These are phyloP conservation scores for Germaria angustata DNA, from an alignment of 2,888 invertebrate species.

Conservation along the genomic window DNA sequence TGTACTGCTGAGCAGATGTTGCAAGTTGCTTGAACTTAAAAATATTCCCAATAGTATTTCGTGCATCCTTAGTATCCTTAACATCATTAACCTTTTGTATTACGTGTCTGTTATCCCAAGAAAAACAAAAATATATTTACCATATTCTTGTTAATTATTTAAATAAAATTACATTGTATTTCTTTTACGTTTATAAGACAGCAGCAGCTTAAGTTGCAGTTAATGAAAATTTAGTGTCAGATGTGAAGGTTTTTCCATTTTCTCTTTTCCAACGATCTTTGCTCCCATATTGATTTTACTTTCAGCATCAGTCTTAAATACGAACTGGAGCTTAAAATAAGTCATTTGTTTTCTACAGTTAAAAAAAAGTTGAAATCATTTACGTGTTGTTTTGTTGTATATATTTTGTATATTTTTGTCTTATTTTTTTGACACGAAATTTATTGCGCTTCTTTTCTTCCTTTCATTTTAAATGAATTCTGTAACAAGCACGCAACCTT, in stretches of 20 bases:
- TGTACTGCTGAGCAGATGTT: no score
- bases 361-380: constrained; percentile 4
- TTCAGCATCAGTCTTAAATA: not conserved
- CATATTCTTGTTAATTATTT: no score
- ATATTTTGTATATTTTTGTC: not conserved
- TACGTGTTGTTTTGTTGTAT: constrained; percentile 10
- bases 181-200: no score
- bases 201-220: not conserved
- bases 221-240: not conserved
- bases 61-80: no score
- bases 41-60: no score
- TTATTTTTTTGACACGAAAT: not conserved
- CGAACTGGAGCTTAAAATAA: not conserved
- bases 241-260: not conserved
- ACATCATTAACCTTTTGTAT: no score
- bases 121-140: no score
- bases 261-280: not conserved
- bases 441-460: constrained; percentile 8
- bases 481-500: constrained; percentile 7
- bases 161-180: no score
- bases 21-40: no score
- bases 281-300: not conserved
- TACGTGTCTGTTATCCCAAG: no score
- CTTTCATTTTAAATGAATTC: not conserved
- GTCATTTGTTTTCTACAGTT: constrained; percentile 26